Evolutionary conservation across 2,113 vertebrate species (phyloP).

Genomic region (Dolichallabes microphthalmus): DNA sequence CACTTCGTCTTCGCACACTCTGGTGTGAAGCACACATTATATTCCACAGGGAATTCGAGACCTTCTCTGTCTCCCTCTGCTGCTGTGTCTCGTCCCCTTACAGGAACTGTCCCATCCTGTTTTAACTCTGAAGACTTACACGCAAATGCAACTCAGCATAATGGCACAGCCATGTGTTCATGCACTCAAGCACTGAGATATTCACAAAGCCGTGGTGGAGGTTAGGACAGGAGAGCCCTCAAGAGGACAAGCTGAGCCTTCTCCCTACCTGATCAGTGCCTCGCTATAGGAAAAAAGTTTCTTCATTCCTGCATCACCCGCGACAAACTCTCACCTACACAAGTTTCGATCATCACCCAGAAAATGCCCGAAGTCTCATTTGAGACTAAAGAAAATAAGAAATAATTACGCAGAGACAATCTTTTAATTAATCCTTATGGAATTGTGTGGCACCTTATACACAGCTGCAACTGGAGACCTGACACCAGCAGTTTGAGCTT

Average conservation of each 20-base stretch:
- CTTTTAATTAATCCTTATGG: neutral
- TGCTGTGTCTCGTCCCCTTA: constrained; percentile 27
- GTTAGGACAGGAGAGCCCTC: constrained; percentile 35
- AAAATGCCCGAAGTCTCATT: neutral
- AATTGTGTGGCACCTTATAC: neutral
- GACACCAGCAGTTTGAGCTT: neutral
- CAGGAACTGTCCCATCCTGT: neutral
- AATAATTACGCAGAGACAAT: neutral
- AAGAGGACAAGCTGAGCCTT: constrained; percentile 26
- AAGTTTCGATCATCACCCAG: neutral
- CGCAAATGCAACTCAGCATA: neutral
- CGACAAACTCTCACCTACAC: neutral
- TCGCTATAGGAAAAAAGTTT: constrained; percentile 14
- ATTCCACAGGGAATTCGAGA: constrained; percentile 28
- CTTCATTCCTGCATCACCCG: neutral
- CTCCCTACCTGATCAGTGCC: neutral
- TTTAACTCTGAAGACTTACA: constrained; percentile 41
- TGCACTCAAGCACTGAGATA: neutral
- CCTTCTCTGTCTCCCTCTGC: constrained; percentile 28
- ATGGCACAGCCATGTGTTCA: constrained; percentile 31
- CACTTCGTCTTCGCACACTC: constrained; percentile 39
- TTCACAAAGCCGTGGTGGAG: constrained; percentile 29
- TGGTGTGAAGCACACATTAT: constrained; percentile 40
- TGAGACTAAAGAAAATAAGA: neutral
- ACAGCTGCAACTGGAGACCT: neutral